Evolutionary conservation across 2,797 vertebrate genomes (phyloP).

Genomic region (Petrocephalus sullivani): DNA sequence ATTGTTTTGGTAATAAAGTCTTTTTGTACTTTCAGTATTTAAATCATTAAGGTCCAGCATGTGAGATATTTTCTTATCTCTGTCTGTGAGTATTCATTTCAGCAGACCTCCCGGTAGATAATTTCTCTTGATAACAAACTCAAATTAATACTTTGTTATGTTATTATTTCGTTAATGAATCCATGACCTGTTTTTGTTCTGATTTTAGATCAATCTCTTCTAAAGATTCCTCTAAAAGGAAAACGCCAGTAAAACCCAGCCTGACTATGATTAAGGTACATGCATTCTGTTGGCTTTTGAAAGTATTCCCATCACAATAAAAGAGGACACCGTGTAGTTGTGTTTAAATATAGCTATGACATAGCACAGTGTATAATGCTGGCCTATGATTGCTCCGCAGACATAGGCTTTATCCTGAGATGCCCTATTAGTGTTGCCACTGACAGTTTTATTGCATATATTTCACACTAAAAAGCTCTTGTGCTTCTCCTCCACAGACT

Average conservation of each 20-base stretch:
- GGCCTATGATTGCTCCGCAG: not conserved
- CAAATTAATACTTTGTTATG: not conserved
- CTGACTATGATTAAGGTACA: not conserved
- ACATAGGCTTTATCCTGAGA: not conserved
- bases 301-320: not conserved
- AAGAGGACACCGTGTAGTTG: not conserved
- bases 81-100: not conserved
- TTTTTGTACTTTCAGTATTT: not conserved
- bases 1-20: not conserved
- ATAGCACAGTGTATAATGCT: not conserved
- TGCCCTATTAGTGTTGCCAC: not conserved
- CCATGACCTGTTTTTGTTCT: not conserved
- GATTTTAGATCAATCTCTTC: not conserved
- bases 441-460: conserved; percentile 2
- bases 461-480: not conserved
- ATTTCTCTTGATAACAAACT: not conserved
- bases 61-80: not conserved
- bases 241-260: not conserved
- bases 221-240: not conserved
- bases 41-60: not conserved
- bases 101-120: not conserved
- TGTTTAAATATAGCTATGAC: not conserved
- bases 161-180: not conserved
- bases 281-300: not conserved
- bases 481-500: not conserved